Evolutionary conservation across 2,113 vertebrate species (phyloP).

Genomic region (Raja brachyura): DNA sequence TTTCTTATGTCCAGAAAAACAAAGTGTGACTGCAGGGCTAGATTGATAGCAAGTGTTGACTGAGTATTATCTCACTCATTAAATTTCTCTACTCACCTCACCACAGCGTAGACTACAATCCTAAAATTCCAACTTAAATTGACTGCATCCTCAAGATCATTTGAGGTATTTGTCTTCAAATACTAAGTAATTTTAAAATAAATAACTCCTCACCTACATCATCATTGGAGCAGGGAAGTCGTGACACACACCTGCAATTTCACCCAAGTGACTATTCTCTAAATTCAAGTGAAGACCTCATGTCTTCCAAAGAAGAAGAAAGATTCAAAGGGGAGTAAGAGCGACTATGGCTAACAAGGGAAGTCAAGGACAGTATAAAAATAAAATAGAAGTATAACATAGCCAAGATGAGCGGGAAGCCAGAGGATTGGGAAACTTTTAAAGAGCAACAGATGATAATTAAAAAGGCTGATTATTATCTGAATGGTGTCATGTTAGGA

Average conservation of each 20-base stretch:
- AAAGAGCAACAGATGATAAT: too few species aligned
- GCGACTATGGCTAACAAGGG: too few species aligned
- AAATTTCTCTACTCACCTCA: background rate
- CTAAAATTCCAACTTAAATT: background rate
- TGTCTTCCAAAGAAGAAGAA: background rate
- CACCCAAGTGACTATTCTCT: background rate
- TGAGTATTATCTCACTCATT: background rate
- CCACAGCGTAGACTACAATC: background rate
- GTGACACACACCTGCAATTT: background rate
- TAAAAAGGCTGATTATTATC: too few species aligned
- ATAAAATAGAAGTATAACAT: too few species aligned
- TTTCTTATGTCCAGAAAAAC: too few species aligned
- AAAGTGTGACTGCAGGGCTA: too few species aligned
- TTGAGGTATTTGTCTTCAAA: background rate
- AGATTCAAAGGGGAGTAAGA: too few species aligned
- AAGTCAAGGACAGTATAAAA: too few species aligned
- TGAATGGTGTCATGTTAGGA: too few species aligned
- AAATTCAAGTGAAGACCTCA: background rate
- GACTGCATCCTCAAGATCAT: background rate
- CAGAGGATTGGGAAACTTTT: too few species aligned
- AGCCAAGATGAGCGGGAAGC: too few species aligned
- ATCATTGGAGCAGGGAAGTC: background rate
- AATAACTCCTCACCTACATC: background rate
- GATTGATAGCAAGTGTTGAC: too few species aligned
- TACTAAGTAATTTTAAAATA: background rate